These are phyloP conservation scores for Drosophila mayaguana DNA, from an alignment of 2,888 invertebrate species.

Conservation along the genomic window DNA sequence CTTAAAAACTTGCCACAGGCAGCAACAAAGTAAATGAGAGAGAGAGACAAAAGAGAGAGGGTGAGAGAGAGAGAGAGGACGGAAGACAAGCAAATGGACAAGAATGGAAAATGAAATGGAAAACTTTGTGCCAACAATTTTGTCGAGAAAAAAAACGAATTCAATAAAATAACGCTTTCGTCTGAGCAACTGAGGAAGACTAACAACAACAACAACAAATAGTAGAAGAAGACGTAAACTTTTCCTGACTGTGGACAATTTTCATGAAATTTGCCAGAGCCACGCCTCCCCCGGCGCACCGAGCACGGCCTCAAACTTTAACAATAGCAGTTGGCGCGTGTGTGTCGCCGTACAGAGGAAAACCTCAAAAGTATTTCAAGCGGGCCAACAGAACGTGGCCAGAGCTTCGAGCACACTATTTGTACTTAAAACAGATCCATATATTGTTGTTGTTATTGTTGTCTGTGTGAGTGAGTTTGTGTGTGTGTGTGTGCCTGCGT, in stretches of 20 bases:
- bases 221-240: slow-evolving; percentile 31
- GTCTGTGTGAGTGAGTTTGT: slow-evolving; percentile 25
- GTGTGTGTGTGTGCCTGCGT: slow-evolving; percentile 31
- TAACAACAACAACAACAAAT: slow-evolving; percentile 28
- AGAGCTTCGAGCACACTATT: slow-evolving; percentile 56
- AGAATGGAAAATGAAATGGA: slow-evolving; percentile 76
- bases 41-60: slow-evolving; percentile 4
- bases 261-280: slow-evolving; percentile 65
- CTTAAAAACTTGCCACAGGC: slow-evolving; percentile 70
- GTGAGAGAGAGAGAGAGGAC: neutral
- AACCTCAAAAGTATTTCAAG: slow-evolving; percentile 62
- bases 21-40: slow-evolving; percentile 58
- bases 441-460: slow-evolving; percentile 39
- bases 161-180: slow-evolving; percentile 80
- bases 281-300: slow-evolving; percentile 46
- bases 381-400: slow-evolving; percentile 1
- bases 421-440: slow-evolving; percentile 77
- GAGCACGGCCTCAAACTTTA: slow-evolving; percentile 54
- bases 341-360: slow-evolving; percentile 47
- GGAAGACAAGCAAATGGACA: slow-evolving; percentile 58
- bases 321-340: slow-evolving; percentile 65
- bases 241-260: slow-evolving; percentile 59
- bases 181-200: slow-evolving; percentile 46
- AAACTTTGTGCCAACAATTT: slow-evolving; percentile 74
- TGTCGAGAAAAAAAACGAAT: slow-evolving; percentile 45